Evolutionary conservation across 2,113 vertebrate genomes (phyloP).

Genomic region (Trogon surrucura): DNA sequence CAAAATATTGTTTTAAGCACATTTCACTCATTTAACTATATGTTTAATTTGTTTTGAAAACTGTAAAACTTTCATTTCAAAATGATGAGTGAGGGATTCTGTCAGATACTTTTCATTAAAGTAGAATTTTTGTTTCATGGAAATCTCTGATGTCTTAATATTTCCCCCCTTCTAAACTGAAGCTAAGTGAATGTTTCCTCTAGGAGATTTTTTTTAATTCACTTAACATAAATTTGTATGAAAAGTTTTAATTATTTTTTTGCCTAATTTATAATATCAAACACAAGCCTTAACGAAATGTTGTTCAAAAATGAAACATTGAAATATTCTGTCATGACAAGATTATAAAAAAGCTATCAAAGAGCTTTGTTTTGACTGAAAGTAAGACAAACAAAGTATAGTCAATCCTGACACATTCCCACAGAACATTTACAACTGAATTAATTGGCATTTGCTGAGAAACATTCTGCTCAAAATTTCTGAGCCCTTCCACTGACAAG

Average conservation of each 20-base stretch:
- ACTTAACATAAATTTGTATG: not conserved
- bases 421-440: constrained; percentile 44
- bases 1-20: not conserved
- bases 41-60: not conserved
- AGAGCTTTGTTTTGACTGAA: constrained; percentile 66
- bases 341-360: constrained; percentile 31
- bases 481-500: not conserved
- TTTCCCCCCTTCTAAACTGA: no score
- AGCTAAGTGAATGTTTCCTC: no score
- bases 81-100: not conserved
- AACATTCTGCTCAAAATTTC: constrained; percentile 56
- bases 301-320: not conserved
- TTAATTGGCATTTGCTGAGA: constrained; percentile 58
- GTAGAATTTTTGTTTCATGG: not conserved
- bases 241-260: not conserved
- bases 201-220: not conserved
- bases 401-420: constrained; percentile 61
- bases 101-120: not conserved
- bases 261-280: not conserved
- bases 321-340: constrained; percentile 14
- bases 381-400: constrained; percentile 60
- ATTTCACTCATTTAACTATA: not conserved
- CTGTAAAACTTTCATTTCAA: not conserved
- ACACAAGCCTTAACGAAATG: not conserved
- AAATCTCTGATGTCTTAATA: not conserved